These are phyloP conservation scores for Synanthedon tipuliformis DNA, from an alignment of 2,888 invertebrate species.

Conservation along the genomic window DNA sequence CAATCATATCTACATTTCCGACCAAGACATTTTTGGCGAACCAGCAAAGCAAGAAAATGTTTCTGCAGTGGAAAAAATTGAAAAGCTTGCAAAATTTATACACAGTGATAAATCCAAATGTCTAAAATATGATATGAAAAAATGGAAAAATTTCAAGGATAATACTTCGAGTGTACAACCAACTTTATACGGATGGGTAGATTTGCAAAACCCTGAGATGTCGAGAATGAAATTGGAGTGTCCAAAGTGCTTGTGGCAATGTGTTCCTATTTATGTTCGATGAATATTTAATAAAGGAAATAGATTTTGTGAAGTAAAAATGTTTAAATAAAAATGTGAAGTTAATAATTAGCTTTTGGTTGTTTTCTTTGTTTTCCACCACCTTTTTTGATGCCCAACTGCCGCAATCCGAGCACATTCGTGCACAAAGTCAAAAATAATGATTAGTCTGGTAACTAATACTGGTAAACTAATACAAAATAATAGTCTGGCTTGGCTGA, in stretches of 20 bases:
- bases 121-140: slow-evolving; percentile 26
- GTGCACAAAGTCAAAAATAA: too few relatives aligned
- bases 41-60: slow-evolving; percentile 27
- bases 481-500: too few relatives aligned
- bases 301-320: slow-evolving; percentile 20
- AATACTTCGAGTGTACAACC: slow-evolving; percentile 17
- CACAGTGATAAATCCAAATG: slow-evolving; percentile 21
- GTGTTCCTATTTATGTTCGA: slow-evolving; percentile 49
- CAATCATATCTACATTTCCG: slow-evolving; percentile 34
- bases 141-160: slow-evolving; percentile 48
- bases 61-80: slow-evolving; percentile 58
- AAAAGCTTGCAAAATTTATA: slow-evolving; percentile 60
- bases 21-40: slow-evolving; percentile 29
- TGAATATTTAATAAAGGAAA: slow-evolving; percentile 35
- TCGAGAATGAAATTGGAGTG: slow-evolving; percentile 20
- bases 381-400: too few relatives aligned
- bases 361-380: too few relatives aligned
- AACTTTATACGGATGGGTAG: slow-evolving; percentile 30
- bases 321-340: slow-evolving; percentile 31
- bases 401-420: too few relatives aligned
- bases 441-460: too few relatives aligned
- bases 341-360: slow-evolving; percentile 10
- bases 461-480: too few relatives aligned
- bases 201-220: slow-evolving; percentile 24
- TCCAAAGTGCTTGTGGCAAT: slow-evolving; percentile 64